phyloP scores from a whole-genome alignment of 2,888 invertebrate species.

The Ceramica pisi region DNA sequence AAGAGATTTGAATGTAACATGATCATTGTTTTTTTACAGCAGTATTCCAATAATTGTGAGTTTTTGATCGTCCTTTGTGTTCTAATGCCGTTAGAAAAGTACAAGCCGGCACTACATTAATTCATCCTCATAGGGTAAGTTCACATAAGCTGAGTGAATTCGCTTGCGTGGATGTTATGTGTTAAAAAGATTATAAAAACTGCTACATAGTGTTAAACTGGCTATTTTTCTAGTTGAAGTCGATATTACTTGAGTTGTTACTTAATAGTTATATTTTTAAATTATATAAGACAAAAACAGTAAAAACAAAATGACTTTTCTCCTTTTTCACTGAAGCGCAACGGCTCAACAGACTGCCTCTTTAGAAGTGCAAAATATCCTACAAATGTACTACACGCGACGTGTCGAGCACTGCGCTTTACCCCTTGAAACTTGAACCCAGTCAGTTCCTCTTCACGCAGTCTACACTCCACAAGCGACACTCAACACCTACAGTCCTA shows the following conservation, averaged over 20 bases:
- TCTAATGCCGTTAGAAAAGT: constrained; percentile 21
- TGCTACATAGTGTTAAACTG: neutral
- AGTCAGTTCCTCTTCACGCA: constrained; percentile 26
- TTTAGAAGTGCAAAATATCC: constrained; percentile 5
- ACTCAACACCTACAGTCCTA: constrained; percentile 31
- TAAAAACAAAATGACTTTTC: neutral
- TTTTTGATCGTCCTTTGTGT: neutral
- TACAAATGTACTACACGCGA: neutral
- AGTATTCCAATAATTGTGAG: neutral
- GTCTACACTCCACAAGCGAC: constrained; percentile 25
- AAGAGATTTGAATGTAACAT: constrained; percentile 42
- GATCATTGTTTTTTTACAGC: neutral
- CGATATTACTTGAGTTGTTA: neutral
- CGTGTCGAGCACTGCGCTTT: neutral
- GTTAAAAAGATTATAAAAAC: neutral
- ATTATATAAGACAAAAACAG: neutral
- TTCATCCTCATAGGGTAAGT: constrained; percentile 36
- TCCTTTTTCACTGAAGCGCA: neutral
- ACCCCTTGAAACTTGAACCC: constrained; percentile 19
- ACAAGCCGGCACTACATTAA: constrained; percentile 23
- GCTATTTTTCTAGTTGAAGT: neutral
- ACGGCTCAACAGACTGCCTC: neutral
- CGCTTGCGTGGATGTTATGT: neutral
- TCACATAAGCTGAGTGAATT: constrained; percentile 19
- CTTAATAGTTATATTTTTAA: neutral